These are phyloP conservation scores for Paedocypris micromegethes DNA, from an alignment of 2,797 vertebrate genomes.

Conservation along the genomic window DNA sequence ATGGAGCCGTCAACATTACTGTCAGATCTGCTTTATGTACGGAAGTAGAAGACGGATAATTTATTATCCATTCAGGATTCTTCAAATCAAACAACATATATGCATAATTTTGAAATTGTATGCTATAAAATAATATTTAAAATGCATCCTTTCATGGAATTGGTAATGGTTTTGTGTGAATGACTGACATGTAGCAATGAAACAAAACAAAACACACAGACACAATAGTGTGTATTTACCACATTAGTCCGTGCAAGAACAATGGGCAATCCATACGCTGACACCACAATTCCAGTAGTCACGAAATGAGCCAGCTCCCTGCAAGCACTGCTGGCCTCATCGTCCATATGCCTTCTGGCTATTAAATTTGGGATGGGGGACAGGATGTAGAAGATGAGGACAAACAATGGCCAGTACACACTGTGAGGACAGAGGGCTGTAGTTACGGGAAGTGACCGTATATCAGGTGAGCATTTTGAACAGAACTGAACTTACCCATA, in stretches of 20 bases:
- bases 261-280: slow-evolving; percentile 86
- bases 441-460: background rate
- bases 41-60: too few species aligned
- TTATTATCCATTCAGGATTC: too few species aligned
- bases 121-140: too few species aligned
- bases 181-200: too few species aligned
- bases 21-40: too few species aligned
- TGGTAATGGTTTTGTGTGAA: too few species aligned
- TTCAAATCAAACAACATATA: background rate
- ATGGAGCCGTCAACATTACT: too few species aligned
- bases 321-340: slow-evolving; percentile 88
- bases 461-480: background rate
- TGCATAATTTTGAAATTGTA: background rate
- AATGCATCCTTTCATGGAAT: too few species aligned
- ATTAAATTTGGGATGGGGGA: slow-evolving; percentile 91
- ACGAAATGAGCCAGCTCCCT: slow-evolving; percentile 89
- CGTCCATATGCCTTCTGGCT: slow-evolving; percentile 77
- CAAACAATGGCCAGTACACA: slow-evolving; percentile 91
- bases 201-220: background rate
- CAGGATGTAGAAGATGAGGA: slow-evolving; percentile 84
- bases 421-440: slow-evolving; percentile 57
- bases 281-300: slow-evolving; percentile 93
- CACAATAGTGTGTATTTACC: slow-evolving; percentile 65
- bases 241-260: slow-evolving; percentile 76
- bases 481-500: slow-evolving; percentile 73